phyloP scores from a whole-genome alignment of 2,113 vertebrate species.

The Dryoscopus gambensis region DNA sequence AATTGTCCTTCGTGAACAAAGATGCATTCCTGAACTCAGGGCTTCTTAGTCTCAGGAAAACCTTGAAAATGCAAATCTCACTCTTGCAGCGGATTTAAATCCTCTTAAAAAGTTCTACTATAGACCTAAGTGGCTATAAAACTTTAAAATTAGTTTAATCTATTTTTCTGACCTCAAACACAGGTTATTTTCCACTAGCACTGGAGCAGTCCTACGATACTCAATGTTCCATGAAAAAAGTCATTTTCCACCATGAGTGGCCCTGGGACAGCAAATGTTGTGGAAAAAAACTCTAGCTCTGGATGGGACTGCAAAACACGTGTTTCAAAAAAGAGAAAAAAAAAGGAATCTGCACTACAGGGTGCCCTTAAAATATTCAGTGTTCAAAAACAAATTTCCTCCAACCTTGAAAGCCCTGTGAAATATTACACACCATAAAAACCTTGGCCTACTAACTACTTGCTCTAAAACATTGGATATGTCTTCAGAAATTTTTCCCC shows the following conservation, averaged over 20 bases:
- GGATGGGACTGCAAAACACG: constrained; percentile 41
- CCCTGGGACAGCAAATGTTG: constrained; percentile 60
- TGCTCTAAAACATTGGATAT: constrained; percentile 39
- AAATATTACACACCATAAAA: constrained; percentile 70
- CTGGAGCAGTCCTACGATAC: constrained; percentile 34
- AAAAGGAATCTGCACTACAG: constrained; percentile 10
- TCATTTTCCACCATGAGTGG: constrained; percentile 52
- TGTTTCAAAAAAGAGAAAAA: neutral
- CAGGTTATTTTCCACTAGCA: constrained; percentile 64
- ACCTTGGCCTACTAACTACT: constrained; percentile 48
- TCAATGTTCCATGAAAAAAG: constrained; percentile 39
- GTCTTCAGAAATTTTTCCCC: constrained; percentile 37
- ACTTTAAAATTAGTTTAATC: constrained; percentile 60
- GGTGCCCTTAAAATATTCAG: constrained; percentile 64
- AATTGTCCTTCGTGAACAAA: neutral
- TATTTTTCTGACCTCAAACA: constrained; percentile 70
- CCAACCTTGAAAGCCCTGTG: constrained; percentile 64
- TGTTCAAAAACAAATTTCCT: constrained; percentile 71
- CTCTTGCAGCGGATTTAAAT: neutral
- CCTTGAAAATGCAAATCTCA: constrained; percentile 14
- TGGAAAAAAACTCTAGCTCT: constrained; percentile 44
- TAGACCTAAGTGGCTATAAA: constrained; percentile 47
- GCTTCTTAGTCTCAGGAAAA: neutral
- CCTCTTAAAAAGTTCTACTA: constrained; percentile 17
- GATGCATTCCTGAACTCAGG: neutral